Evolutionary conservation across 30 jellyfish, hydroid and myxozoan species (phyloP).

Genomic region (Catostylus mosaicus): DNA sequence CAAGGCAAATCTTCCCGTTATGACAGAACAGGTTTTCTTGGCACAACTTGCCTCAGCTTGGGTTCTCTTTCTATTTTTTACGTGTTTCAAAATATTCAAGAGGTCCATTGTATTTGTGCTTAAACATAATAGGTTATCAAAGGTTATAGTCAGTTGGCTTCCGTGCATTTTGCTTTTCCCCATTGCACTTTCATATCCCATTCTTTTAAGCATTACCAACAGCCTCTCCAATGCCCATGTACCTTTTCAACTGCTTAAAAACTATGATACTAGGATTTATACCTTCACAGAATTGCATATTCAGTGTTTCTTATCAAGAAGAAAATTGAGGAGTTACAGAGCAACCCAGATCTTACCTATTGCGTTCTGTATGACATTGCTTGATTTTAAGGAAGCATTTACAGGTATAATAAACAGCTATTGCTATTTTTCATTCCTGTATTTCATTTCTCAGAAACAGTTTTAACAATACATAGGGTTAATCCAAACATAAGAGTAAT

Average conservation of each 20-base stretch:
- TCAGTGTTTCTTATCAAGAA: conserved; percentile 27
- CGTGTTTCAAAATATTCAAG: too few species aligned
- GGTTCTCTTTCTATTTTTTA: not conserved
- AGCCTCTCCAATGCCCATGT: not conserved
- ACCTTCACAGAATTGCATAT: conserved; percentile 16
- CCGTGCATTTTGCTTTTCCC: not conserved
- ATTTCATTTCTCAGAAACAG: too few species aligned
- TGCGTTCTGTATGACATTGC: conserved; percentile 48
- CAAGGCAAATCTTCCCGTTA: conserved; percentile 9
- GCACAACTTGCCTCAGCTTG: conserved; percentile 23
- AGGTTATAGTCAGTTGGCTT: not conserved
- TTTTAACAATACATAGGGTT: too few species aligned
- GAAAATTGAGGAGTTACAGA: conserved; percentile 7
- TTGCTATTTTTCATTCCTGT: too few species aligned
- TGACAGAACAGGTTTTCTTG: conserved; percentile 24
- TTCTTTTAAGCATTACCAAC: too few species aligned
- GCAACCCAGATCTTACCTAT: conserved; percentile 17
- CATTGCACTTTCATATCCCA: not conserved
- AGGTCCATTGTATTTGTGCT: not conserved
- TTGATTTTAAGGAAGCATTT: conserved; percentile 37
- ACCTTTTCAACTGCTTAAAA: not conserved
- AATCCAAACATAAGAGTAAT: too few species aligned
- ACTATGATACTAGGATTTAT: not conserved
- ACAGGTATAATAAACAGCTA: too few species aligned
- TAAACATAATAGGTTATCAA: not conserved